These are phyloP conservation scores for Euproctis similis DNA, from an alignment of 2,888 invertebrate genomes.

Conservation along the genomic window DNA sequence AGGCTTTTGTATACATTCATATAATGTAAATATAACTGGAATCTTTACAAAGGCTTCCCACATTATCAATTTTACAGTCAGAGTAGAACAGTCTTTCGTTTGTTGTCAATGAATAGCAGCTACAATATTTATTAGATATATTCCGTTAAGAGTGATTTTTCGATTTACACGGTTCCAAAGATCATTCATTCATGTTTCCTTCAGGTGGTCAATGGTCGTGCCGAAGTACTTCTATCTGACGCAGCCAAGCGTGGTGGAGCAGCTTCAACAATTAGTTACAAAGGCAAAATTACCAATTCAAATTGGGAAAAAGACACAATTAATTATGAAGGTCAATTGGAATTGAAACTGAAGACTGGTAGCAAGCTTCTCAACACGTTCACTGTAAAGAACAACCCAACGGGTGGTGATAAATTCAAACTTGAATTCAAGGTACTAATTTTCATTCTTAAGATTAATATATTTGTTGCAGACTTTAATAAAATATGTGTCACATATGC, in stretches of 20 bases:
- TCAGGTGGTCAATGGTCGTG: constrained; percentile 48
- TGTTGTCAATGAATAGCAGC: too few relatives aligned
- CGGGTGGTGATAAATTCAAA: constrained; percentile 39
- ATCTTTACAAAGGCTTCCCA: too few relatives aligned
- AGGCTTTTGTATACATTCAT: too few relatives aligned
- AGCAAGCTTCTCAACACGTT: constrained; percentile 45
- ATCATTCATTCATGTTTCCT: not conserved
- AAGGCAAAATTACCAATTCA: constrained; percentile 43
- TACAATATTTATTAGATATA: too few relatives aligned
- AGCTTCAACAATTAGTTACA: constrained; percentile 49
- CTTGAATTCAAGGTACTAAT: constrained; percentile 59
- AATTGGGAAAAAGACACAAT: constrained; percentile 40
- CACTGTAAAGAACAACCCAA: constrained; percentile 40
- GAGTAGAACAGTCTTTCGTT: too few relatives aligned
- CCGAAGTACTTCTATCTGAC: constrained; percentile 42
- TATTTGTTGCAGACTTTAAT: not conserved
- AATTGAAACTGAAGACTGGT: constrained; percentile 50
- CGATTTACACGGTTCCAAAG: too few relatives aligned
- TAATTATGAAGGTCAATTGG: constrained; percentile 49
- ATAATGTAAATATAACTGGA: too few relatives aligned
- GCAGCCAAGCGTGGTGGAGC: constrained; percentile 49
- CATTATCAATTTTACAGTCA: too few relatives aligned
- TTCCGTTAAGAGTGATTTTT: too few relatives aligned
- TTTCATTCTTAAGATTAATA: constrained; percentile 2
- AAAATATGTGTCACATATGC: too few relatives aligned